These are phyloP conservation scores for Athene cunicularia DNA, from an alignment of 2,113 vertebrate genomes.

Conservation along the genomic window DNA sequence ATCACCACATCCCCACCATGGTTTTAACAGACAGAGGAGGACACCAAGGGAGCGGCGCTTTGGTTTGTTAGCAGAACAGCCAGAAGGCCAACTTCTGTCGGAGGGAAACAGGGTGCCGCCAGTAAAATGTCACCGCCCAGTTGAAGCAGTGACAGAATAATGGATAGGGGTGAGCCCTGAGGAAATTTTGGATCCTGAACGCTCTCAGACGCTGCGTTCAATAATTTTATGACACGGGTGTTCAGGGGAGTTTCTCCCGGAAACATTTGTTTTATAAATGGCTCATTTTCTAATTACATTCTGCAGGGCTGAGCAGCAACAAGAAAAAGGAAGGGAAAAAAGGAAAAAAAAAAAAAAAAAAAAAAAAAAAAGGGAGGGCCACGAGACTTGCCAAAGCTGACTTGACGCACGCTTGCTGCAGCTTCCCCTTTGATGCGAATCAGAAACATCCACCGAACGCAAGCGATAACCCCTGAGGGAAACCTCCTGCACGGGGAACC, in stretches of 20 bases:
- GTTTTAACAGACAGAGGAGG: background rate
- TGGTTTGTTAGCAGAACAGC: background rate
- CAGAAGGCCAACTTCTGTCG: background rate
- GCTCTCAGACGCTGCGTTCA: background rate
- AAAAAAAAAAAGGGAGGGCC: background rate
- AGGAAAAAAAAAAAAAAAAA: no score
- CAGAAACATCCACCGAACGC: background rate
- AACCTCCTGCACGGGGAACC: background rate
- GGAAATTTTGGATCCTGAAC: background rate
- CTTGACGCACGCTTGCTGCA: background rate
- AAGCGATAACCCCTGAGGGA: background rate
- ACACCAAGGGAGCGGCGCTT: background rate
- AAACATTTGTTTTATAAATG: constrained; percentile 64
- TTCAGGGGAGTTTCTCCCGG: constrained; percentile 54
- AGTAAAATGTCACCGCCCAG: constrained; percentile 41
- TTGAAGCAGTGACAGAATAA: constrained; percentile 26
- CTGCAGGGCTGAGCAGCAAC: constrained; percentile 3
- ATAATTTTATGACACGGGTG: constrained; percentile 42
- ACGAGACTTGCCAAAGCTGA: background rate
- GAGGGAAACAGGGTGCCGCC: background rate
- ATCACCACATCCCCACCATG: background rate
- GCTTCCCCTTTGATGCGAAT: background rate
- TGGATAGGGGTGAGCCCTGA: constrained; percentile 34
- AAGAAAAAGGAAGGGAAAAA: background rate
- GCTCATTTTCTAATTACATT: constrained; percentile 63